A percentile compares a stretch with the other conserved stretches of the same genome.
These are phyloP conservation scores for Lucifuga dentata DNA, from an alignment of 2,113 vertebrate species.

Conservation along the genomic window DNA sequence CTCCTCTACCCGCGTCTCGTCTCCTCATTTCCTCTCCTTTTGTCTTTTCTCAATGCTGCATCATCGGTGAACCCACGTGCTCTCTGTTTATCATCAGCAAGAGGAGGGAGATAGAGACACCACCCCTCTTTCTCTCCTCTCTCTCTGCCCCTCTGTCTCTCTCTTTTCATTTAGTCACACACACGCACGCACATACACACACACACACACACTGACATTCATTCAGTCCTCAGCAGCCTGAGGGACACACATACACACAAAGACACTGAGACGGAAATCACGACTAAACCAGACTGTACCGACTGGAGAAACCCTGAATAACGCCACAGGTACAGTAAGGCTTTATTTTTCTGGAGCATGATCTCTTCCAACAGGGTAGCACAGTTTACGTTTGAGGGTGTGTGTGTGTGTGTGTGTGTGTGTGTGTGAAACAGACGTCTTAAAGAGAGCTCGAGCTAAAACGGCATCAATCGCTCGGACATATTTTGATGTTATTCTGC, in stretches of 20 bases:
- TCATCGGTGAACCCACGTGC: conserved; percentile 80
- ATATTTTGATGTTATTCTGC: not conserved
- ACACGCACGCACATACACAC: conserved; percentile 36
- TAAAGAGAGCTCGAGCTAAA: not conserved
- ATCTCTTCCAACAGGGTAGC: not conserved
- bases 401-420: conserved; percentile 1
- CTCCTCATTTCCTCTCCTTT: conserved; percentile 26
- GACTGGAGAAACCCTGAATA: conserved; percentile 11
- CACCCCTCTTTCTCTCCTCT: not conserved
- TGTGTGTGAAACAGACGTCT: not conserved
- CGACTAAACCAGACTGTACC: conserved; percentile 2
- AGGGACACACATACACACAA: conserved; percentile 24
- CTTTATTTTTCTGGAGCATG: conserved; percentile 8
- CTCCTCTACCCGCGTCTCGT: not conserved
- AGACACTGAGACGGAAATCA: conserved; percentile 18
- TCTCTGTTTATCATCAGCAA: conserved; percentile 83
- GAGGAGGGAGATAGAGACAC: conserved; percentile 55
- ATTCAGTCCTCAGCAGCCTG: conserved; percentile 43
- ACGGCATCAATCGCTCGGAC: not conserved
- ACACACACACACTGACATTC: conserved; percentile 22
- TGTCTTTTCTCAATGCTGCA: conserved; percentile 68
- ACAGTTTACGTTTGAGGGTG: not conserved
- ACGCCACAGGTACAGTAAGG: conserved; percentile 66
- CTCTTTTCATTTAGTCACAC: too few species aligned
- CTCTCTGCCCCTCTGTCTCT: conserved; percentile 46